A percentile compares a stretch with the other conserved stretches of the same genome.
Evolutionary conservation across 1,140 invertebrate species (phyloP).

Genomic region (Macrostomum lignano): DNA sequence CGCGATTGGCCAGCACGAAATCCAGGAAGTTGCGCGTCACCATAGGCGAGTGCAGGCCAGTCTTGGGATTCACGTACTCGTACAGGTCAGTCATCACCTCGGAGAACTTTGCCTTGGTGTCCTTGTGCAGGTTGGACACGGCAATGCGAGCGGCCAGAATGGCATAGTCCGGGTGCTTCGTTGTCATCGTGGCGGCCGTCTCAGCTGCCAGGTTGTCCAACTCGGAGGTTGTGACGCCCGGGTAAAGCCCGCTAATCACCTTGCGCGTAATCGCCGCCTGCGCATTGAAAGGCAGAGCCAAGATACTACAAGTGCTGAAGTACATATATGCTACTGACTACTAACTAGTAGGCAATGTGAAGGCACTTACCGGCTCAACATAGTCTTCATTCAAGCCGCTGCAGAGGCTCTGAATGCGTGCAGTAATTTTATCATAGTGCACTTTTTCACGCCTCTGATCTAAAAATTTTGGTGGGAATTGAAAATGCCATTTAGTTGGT

Average conservation of each 20-base stretch:
- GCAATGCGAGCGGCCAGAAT: conserved; percentile 73
- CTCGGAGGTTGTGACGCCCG: conserved; percentile 77
- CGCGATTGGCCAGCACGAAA: conserved; percentile 48
- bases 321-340: background rate
- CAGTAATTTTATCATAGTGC: conserved; percentile 90
- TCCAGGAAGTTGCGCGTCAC: conserved; percentile 53
- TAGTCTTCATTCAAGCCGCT: conserved; percentile 81
- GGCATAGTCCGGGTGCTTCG: conserved; percentile 83
- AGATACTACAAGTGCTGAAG: background rate
- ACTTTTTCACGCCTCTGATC: conserved; percentile 68
- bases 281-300: conserved; percentile 8
- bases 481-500: too few species aligned
- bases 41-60: conserved; percentile 41
- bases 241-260: conserved; percentile 65
- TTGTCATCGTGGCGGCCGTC: conserved; percentile 76
- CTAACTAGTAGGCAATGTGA: background rate
- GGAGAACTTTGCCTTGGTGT: conserved; percentile 35
- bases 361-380: conserved; percentile 56
- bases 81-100: conserved; percentile 68
- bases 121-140: conserved; percentile 85
- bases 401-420: conserved; percentile 67
- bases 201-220: conserved; percentile 86
- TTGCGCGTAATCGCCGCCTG: conserved; percentile 30
- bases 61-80: conserved; percentile 43
- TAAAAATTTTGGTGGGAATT: too few species aligned